phyloP scores from a whole-genome alignment of 2,113 vertebrate species.

The Phocoena phocoena region DNA sequence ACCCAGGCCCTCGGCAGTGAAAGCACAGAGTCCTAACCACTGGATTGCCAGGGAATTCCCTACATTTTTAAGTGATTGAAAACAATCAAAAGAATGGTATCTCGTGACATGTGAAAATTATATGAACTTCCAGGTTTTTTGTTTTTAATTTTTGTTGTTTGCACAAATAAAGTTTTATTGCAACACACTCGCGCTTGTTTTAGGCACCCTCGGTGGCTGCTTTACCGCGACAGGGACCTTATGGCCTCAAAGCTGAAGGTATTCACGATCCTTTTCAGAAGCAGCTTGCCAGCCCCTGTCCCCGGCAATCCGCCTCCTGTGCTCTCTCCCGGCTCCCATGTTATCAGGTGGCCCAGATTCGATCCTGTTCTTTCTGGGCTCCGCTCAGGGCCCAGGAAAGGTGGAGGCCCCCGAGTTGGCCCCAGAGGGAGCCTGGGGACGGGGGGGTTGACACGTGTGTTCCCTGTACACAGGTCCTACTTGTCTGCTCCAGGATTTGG shows the following conservation, averaged over 20 bases:
- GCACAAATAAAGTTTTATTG: not conserved
- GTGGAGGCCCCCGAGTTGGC: not conserved
- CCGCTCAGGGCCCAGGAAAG: not conserved
- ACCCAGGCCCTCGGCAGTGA: not conserved
- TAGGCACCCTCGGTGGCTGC: accelerated
- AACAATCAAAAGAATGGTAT: not conserved
- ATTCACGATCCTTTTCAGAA: not conserved
- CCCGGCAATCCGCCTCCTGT: accelerated
- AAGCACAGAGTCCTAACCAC: not conserved
- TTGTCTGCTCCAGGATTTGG: too few species aligned
- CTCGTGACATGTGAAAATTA: not conserved
- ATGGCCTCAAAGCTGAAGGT: not conserved
- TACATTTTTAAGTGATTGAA: not conserved
- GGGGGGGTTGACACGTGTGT: not conserved
- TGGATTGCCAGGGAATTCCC: not conserved
- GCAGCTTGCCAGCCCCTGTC: not conserved
- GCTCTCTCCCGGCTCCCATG: not conserved
- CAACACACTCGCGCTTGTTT: accelerated
- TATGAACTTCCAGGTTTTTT: not conserved
- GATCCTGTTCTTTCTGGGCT: not conserved
- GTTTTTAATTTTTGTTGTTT: not conserved
- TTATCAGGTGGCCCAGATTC: too few species aligned
- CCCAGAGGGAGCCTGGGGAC: not conserved
- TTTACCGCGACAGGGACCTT: accelerated
- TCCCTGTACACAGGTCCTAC: accelerated